Conservation (phyloP, 2,113 vertebrate species). For the Ramphastos sulfuratus region DNA sequence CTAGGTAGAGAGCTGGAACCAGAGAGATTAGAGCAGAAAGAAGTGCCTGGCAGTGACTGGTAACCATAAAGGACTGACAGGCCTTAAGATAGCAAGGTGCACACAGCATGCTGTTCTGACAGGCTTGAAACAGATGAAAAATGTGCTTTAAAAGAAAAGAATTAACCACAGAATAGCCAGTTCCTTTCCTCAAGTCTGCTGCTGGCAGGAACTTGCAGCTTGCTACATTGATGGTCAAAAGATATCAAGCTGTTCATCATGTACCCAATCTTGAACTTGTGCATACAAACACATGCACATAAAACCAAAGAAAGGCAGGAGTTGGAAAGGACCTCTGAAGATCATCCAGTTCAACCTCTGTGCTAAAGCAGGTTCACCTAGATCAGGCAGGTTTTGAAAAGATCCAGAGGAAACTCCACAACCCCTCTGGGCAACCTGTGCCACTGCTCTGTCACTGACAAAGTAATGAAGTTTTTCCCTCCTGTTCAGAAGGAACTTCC, state of each 20-base stretch:
- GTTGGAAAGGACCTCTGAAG: no score
- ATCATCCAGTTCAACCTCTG: no score
- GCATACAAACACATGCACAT: background rate
- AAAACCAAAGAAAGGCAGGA: background rate
- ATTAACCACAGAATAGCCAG: background rate
- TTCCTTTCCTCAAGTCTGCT: background rate
- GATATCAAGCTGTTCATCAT: background rate
- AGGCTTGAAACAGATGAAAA: background rate
- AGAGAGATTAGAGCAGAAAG: background rate
- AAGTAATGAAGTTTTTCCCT: no score
- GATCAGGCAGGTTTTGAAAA: no score
- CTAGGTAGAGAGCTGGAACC: background rate
- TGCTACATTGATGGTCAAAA: background rate
- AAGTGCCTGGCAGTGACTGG: background rate
- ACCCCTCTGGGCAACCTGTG: no score
- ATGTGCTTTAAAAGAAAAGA: background rate
- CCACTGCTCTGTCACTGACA: no score
- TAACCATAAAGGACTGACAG: background rate
- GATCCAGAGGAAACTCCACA: no score
- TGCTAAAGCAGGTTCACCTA: no score
- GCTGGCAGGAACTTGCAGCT: background rate
- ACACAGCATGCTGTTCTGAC: background rate
- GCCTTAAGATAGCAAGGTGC: background rate
- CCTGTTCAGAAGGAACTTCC: no score
- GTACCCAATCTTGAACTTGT: fast-evolving